A percentile compares a stretch with the other conserved stretches of the same genome.
These are phyloP conservation scores for Onthophagus sagittarius DNA, from an alignment of 2,888 invertebrate genomes.

Conservation along the genomic window DNA sequence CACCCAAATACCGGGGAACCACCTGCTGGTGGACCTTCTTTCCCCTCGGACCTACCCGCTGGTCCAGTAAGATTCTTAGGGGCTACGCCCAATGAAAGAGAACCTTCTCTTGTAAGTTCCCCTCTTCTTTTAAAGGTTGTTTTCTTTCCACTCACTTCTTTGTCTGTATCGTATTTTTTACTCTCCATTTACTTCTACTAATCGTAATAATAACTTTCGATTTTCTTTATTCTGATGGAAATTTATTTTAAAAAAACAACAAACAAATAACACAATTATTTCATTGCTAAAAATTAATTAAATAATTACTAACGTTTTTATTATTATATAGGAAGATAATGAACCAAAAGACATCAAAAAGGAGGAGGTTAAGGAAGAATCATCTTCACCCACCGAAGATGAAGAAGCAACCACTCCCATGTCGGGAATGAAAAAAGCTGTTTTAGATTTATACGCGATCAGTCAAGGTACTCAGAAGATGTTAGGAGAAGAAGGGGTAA, in stretches of 20 bases:
- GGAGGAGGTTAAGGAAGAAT: slow-evolving; percentile 30
- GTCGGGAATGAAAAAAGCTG: slow-evolving; percentile 76
- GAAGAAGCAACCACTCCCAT: slow-evolving; percentile 60
- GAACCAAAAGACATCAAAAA: slow-evolving; percentile 34
- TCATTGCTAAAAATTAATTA: too few relatives aligned
- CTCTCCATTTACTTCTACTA: background rate
- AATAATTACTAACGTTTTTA: background rate
- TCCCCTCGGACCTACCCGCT: slow-evolving; percentile 53
- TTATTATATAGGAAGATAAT: slow-evolving; percentile 11
- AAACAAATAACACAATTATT: background rate
- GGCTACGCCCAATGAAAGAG: slow-evolving; percentile 55
- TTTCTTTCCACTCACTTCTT: background rate
- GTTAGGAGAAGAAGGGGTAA: slow-evolving; percentile 42
- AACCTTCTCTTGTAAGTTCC: slow-evolving; percentile 17
- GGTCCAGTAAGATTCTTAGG: slow-evolving; percentile 57
- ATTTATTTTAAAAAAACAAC: background rate
- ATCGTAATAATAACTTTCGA: background rate
- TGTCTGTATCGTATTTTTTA: background rate
- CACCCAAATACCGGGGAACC: slow-evolving; percentile 53
- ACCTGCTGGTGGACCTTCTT: slow-evolving; percentile 52
- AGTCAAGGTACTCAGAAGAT: slow-evolving; percentile 60
- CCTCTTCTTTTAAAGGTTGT: slow-evolving; percentile 18
- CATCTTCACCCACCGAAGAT: slow-evolving; percentile 31
- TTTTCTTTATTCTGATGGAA: background rate
- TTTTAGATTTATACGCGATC: slow-evolving; percentile 78